Evolutionary conservation across 2,888 invertebrate genomes (phyloP), one percentile per base, ranked within the genome.

Genomic region (Pollenia angustigena): DNA sequence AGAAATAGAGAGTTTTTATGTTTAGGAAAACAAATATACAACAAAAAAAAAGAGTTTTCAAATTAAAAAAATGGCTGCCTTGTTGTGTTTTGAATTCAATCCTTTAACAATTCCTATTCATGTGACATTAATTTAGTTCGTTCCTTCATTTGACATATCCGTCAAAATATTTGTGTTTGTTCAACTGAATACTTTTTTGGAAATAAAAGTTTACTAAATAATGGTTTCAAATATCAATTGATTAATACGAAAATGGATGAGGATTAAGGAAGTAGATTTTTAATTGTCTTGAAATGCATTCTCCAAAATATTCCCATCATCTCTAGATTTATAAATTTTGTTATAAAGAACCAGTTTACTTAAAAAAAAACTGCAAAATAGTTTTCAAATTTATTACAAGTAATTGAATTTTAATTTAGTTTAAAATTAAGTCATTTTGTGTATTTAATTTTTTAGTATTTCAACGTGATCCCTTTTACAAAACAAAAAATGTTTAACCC

Each of bases 51-150:
- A 42, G 66, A 32, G 4, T 68, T 81, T 54, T 40, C 12, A 56
- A 69, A 52, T 9, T 50, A n/a, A 52, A 46, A 87, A 87, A 84
- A 86, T 87, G 87, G 87, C 87, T 74, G 76, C n/a, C n/a, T 58
- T 7, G n/a, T 10, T 23, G 11, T 42, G 32, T 50, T 74, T 40
- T 72, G 52, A 58, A 50, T 74, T 52, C 40, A 32, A 52, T 46
- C 6, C 52, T 40, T 23, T 74, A 48, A 79, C 44, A 74, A 79
- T 50, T 18, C 23, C 18, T 40, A 56, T 71, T 83, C 42, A 11
- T 60, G 54, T 64, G 82, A 62, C 56, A 75, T 82, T 82, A 9
- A 14, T 46, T 62, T 50, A 75, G 18, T 18, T 7, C 52, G 62
- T 58, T n/a, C 14, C 18, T 62, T 9, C 18, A 46, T 16, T 69